Base-by-base conservation (phyloP, 2,888 invertebrate species). In the Carterocephalus palaemon region DNA sequence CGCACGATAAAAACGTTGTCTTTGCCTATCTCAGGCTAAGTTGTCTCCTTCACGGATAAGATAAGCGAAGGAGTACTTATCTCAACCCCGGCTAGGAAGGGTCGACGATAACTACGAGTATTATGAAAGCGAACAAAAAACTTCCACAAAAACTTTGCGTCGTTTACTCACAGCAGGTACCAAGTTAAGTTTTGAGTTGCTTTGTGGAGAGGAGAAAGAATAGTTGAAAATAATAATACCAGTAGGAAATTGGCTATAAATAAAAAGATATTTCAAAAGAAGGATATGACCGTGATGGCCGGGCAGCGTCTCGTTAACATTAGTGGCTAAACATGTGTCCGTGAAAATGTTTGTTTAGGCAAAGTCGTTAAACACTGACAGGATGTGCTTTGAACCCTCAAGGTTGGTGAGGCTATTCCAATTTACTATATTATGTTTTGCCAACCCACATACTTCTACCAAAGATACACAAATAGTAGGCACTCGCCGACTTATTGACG, bases 321-420 rank as follows among this genome's bases (percentile, higher is more conserved):
- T 67, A 67, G 63, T 62, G 60, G 60, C 68, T 67, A 66, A 75
- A 76, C 81, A 83, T 73, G 73, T 82, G 79, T 75, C 74, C 62
- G 60, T 66, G 59, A 64, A 70, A 70, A 70, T 85, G 77, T 85
- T 84, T 83, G 77, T 81, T 84, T 84, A 85, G 82, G 84, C 75
- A 58, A 74, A 74, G 70, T 78, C 79, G 74, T 83, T 81, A 81
- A 79, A 70, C 67, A 59, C 70, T 71, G 74, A 67, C 84, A 80
- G 82, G 83, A 83, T 83, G 76, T 78, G 75, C 75, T 77, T 60
- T 78, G 77, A 83, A 80, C 80, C 72, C 68, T 78, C 83, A 84
- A 84, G 84, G 83, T 82, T 83, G 68, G 61, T 61, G 49, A 70
- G 64, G 65, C 72, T 75, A 74, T 70, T 78, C 72, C 53, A 61